A percentile compares a stretch with the other conserved stretches of the same genome.
Evolutionary conservation across 2,113 vertebrate genomes (phyloP).

Genomic region (Mobula hypostoma): DNA sequence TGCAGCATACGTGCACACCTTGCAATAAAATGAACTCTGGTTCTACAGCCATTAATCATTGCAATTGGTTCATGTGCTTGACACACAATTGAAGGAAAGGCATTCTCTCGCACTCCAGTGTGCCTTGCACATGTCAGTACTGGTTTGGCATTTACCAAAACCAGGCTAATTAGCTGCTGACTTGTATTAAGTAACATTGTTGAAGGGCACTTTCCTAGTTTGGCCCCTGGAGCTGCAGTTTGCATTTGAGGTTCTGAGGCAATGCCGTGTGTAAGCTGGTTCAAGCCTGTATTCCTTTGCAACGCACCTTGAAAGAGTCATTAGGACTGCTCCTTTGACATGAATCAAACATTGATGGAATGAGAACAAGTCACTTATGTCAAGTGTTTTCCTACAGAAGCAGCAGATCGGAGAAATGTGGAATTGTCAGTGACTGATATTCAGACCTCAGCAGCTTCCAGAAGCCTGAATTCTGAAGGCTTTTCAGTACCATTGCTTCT

Average conservation of each 20-base stretch:
- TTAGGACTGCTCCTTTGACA: not conserved
- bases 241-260: not conserved
- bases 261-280: not conserved
- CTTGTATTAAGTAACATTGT: not conserved
- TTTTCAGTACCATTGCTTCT: not conserved
- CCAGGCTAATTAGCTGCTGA: not conserved
- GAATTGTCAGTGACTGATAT: not conserved
- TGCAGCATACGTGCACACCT: not conserved
- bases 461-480: not conserved
- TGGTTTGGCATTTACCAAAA: not conserved
- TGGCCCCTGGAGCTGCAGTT: too few species aligned
- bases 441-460: not conserved
- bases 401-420: not conserved
- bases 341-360: constrained; percentile 27
- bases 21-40: not conserved
- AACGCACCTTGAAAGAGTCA: not conserved
- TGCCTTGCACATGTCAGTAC: not conserved
- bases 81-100: not conserved
- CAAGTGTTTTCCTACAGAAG: not conserved
- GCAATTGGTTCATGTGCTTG: not conserved
- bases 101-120: not conserved
- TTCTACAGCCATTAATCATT: not conserved
- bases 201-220: not conserved
- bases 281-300: not conserved
- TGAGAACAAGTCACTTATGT: constrained; percentile 5